These are phyloP conservation scores for Coccyzus lansbergi DNA, from an alignment of 2,797 vertebrate species.

Conservation along the genomic window DNA sequence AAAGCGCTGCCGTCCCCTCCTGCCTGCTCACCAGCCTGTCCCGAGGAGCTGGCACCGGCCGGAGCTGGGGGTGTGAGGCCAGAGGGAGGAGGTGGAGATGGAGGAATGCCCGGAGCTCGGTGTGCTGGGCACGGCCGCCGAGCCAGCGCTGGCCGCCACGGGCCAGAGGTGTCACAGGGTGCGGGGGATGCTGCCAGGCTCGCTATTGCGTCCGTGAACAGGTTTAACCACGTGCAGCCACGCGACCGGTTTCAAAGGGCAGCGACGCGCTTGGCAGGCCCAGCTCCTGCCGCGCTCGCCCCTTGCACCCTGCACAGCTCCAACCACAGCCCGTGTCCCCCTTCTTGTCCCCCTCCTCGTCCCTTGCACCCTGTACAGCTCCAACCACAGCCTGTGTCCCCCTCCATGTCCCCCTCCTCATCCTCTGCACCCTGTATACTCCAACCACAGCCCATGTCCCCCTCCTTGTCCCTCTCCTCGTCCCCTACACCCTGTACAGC, in stretches of 20 bases:
- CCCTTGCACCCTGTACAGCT: neutral
- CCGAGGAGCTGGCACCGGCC: neutral
- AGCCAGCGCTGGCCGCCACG: neutral
- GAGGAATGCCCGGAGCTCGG: neutral
- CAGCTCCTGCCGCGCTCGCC: neutral
- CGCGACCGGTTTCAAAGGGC: neutral
- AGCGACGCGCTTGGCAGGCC: fast-evolving
- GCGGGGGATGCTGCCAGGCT: neutral
- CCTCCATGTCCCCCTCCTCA: neutral
- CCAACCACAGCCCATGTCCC: neutral
- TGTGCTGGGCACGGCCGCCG: neutral
- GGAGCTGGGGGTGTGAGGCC: neutral
- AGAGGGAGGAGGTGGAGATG: neutral
- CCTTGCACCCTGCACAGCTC: neutral
- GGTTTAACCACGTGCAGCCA: neutral
- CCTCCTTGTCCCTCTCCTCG: neutral
- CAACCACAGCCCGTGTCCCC: neutral
- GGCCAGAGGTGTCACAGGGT: neutral
- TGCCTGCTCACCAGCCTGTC: neutral
- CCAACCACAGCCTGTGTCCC: neutral
- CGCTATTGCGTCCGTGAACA: fast-evolving
- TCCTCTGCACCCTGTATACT: neutral
- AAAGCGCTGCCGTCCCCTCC: neutral
- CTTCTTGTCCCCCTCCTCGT: neutral
- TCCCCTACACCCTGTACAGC: neutral